A percentile compares a stretch with the other conserved stretches of the same genome.
These are phyloP conservation scores for Hanleya hanleyi DNA, from an alignment of 2,888 invertebrate species.

Conservation along the genomic window DNA sequence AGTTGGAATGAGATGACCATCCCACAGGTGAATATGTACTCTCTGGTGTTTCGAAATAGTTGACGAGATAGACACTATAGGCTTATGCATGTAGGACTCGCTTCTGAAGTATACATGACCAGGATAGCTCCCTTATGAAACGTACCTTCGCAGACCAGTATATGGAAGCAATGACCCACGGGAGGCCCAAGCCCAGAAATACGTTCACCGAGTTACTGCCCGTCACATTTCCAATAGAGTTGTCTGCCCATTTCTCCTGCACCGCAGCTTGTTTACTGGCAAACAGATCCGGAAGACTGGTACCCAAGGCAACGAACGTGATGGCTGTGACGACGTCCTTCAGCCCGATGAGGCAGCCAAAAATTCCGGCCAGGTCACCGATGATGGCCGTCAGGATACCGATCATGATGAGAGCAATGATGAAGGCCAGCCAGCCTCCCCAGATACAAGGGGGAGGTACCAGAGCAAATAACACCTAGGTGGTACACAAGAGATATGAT, in stretches of 20 bases:
- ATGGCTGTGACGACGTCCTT: conserved; percentile 75
- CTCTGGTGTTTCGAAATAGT: too few species aligned
- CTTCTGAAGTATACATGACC: too few species aligned
- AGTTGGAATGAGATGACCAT: too few species aligned
- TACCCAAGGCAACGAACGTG: conserved; percentile 77
- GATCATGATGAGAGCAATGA: conserved; percentile 76
- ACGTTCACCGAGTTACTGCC: conserved; percentile 80
- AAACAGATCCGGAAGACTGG: conserved; percentile 78
- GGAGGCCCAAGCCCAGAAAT: conserved; percentile 78
- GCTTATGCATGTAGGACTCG: too few species aligned
- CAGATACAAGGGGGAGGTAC: conserved; percentile 77
- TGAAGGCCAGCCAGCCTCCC: conserved; percentile 78
- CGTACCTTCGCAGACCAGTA: conserved; percentile 71
- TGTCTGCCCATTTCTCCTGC: conserved; percentile 77
- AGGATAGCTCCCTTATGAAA: too few species aligned
- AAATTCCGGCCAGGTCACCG: conserved; percentile 78
- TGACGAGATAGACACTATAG: too few species aligned
- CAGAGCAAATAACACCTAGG: conserved; percentile 75
- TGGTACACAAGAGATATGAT: too few species aligned
- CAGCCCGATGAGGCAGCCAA: conserved; percentile 78
- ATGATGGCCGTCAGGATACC: conserved; percentile 78
- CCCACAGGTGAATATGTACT: too few species aligned
- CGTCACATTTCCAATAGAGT: conserved; percentile 79
- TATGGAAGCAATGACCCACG: conserved; percentile 78
- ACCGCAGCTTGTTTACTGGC: conserved; percentile 77